A percentile compares a stretch with the other conserved stretches of the same genome.
Evolutionary conservation across 1,140 invertebrate genomes (phyloP).

Genomic region (Ceratina australensis): DNA sequence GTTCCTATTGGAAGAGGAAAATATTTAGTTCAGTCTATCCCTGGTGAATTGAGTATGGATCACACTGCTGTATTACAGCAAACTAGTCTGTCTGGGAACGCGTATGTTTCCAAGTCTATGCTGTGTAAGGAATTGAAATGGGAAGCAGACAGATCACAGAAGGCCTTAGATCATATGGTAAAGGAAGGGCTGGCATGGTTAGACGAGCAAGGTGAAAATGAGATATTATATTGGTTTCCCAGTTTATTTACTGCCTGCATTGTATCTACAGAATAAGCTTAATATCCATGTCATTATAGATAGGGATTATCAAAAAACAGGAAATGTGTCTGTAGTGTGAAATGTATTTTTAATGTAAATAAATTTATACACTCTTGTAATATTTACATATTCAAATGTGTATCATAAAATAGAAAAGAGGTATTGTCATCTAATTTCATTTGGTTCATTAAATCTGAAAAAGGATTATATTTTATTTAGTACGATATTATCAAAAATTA

Average conservation of each 20-base stretch:
- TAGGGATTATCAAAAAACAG: slow-evolving; percentile 24
- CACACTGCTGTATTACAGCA: slow-evolving; percentile 94
- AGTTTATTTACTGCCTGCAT: slow-evolving; percentile 92
- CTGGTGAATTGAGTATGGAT: slow-evolving; percentile 97
- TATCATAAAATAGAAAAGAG: not conserved
- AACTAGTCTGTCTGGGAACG: slow-evolving; percentile 86
- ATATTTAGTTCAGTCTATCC: slow-evolving; percentile 97
- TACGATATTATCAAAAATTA: not conserved
- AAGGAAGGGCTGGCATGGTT: slow-evolving; percentile 97
- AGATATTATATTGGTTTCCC: slow-evolving; percentile 96
- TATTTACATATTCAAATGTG: slow-evolving; percentile 55
- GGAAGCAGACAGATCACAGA: slow-evolving; percentile 86
- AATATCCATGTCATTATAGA: slow-evolving; percentile 8
- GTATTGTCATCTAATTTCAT: slow-evolving; percentile 63
- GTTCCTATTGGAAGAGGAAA: slow-evolving; percentile 90
- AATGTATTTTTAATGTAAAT: slow-evolving; percentile 55
- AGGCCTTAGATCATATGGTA: slow-evolving; percentile 92
- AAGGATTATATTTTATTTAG: slow-evolving; percentile 7
- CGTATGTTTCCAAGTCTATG: slow-evolving; percentile 83
- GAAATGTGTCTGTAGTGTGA: slow-evolving; percentile 39
- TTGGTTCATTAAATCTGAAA: slow-evolving; percentile 58
- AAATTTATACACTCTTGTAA: slow-evolving; percentile 46
- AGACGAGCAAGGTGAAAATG: slow-evolving; percentile 88
- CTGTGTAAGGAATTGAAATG: slow-evolving; percentile 86
- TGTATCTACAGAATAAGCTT: slow-evolving; percentile 72